These are phyloP conservation scores for Cygnus atratus DNA, from an alignment of 2,113 vertebrate genomes.

Conservation along the genomic window DNA sequence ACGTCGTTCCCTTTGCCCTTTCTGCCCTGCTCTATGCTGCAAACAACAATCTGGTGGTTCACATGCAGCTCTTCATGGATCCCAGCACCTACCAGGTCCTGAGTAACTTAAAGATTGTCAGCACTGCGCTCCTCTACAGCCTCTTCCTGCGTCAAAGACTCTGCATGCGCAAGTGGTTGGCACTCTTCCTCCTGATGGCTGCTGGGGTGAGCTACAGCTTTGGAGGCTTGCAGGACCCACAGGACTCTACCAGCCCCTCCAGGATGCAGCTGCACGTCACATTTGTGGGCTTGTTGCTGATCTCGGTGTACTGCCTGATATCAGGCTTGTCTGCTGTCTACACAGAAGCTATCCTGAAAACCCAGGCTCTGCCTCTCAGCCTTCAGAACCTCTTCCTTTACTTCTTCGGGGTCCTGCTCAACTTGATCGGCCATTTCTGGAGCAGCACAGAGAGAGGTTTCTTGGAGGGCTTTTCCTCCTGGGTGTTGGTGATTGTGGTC, in stretches of 20 bases:
- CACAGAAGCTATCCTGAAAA: slow-evolving; percentile 88
- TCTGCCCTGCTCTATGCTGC: slow-evolving; percentile 90
- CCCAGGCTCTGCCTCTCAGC: slow-evolving; percentile 85
- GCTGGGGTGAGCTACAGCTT: slow-evolving; percentile 85
- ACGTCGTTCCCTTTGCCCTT: slow-evolving; percentile 81
- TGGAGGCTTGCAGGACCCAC: slow-evolving; percentile 74
- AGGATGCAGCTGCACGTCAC: slow-evolving; percentile 79
- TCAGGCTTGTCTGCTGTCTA: slow-evolving; percentile 91
- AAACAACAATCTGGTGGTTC: slow-evolving; percentile 94
- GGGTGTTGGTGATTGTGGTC: slow-evolving; percentile 82
- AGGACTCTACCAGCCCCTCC: neutral
- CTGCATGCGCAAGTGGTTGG: slow-evolving; percentile 76
- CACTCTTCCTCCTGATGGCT: slow-evolving; percentile 82
- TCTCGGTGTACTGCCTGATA: slow-evolving; percentile 84
- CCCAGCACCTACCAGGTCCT: slow-evolving; percentile 94
- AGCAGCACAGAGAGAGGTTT: slow-evolving; percentile 65
- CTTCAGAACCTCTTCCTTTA: slow-evolving; percentile 95
- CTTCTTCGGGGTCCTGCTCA: slow-evolving; percentile 86
- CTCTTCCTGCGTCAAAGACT: slow-evolving; percentile 83
- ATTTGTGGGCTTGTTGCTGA: slow-evolving; percentile 79
- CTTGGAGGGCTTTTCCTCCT: slow-evolving; percentile 84
- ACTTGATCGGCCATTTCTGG: slow-evolving; percentile 75
- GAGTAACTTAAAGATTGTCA: slow-evolving; percentile 92
- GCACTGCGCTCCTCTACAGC: slow-evolving; percentile 88
- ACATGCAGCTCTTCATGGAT: slow-evolving; percentile 95